A percentile compares a stretch with the other conserved stretches of the same genome.
phyloP scores from a whole-genome alignment of 2,113 vertebrate genomes.

The Psittacula cyanocephala region DNA sequence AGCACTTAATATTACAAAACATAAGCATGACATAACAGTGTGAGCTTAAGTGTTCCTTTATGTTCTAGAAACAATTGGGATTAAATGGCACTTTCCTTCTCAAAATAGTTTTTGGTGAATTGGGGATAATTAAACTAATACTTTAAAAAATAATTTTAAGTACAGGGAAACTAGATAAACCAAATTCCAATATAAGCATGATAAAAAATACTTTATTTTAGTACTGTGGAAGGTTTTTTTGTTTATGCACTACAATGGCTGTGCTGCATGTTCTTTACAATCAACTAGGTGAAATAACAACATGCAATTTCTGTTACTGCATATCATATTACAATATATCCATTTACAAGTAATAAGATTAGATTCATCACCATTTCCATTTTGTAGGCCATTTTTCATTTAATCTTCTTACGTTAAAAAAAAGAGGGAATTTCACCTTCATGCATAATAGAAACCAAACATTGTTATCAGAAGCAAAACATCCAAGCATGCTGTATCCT shows the following conservation, averaged over 20 bases:
- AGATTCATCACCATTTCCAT: not conserved
- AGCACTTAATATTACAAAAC: not conserved
- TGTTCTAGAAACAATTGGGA: not conserved
- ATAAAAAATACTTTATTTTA: not conserved
- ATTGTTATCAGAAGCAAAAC: conserved; percentile 6
- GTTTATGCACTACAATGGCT: not conserved
- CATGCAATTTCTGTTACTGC: not conserved
- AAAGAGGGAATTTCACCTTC: not conserved
- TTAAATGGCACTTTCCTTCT: not conserved
- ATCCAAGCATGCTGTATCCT: not conserved
- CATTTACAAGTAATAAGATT: not conserved
- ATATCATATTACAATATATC: not conserved
- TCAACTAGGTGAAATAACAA: not conserved
- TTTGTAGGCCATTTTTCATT: conserved; percentile 1
- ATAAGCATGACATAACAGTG: not conserved
- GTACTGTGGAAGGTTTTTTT: not conserved
- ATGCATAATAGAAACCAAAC: not conserved
- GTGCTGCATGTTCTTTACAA: not conserved
- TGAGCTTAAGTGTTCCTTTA: not conserved
- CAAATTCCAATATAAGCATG: not conserved
- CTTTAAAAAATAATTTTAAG: not conserved
- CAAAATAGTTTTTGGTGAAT: not conserved
- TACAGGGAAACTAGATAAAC: not conserved
- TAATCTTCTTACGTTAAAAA: not conserved
- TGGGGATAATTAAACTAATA: not conserved